Conservation (phyloP, 2,797 vertebrate genomes). For the Pseudomugil tenellus region DNA sequence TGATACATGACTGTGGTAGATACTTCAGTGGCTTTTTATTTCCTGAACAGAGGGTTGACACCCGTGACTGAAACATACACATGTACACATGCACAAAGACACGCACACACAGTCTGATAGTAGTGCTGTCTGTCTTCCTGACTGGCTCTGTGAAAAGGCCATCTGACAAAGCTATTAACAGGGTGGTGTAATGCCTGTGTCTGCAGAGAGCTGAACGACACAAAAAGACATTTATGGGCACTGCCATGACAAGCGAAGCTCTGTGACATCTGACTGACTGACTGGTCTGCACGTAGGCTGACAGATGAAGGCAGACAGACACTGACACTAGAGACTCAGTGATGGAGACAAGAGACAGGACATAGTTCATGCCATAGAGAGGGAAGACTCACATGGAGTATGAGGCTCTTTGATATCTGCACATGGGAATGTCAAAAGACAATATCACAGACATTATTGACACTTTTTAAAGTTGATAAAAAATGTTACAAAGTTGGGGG, state of each 20-base stretch:
- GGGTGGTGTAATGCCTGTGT: slow-evolving; percentile 77
- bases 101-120: slow-evolving; percentile 51
- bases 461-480: slow-evolving; percentile 48
- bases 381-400: slow-evolving; percentile 28
- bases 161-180: slow-evolving; percentile 84
- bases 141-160: slow-evolving; percentile 76
- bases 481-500: slow-evolving; percentile 19
- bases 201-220: slow-evolving; percentile 69
- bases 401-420: slow-evolving; percentile 15
- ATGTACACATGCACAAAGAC: slow-evolving; percentile 26
- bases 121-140: slow-evolving; percentile 68
- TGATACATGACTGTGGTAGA: slow-evolving; percentile 53
- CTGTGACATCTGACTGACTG: slow-evolving; percentile 57
- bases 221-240: slow-evolving; percentile 74
- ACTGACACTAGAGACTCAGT: slow-evolving; percentile 45
- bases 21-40: slow-evolving; percentile 68
- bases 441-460: slow-evolving; percentile 40
- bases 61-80: slow-evolving; percentile 60
- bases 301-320: slow-evolving; percentile 55
- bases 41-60: slow-evolving; percentile 63
- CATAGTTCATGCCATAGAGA: slow-evolving; percentile 33
- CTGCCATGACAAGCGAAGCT: slow-evolving; percentile 67
- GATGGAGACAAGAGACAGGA: slow-evolving; percentile 51
- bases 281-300: slow-evolving; percentile 48
- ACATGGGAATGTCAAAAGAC: slow-evolving; percentile 19